Base-by-base conservation (phyloP, 1,140 invertebrate species). In the Trypoxylus dichotomus region DNA sequence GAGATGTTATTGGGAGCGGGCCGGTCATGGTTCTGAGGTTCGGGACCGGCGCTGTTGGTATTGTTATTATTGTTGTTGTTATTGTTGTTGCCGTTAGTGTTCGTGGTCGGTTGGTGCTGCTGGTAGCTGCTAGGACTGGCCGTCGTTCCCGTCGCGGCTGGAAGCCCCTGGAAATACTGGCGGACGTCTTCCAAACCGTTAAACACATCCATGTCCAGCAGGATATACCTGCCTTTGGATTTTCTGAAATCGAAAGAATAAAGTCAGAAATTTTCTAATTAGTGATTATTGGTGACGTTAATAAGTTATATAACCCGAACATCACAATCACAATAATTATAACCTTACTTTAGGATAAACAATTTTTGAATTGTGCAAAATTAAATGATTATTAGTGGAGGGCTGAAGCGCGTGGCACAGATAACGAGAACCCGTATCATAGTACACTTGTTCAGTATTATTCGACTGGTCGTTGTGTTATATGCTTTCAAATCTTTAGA, bases 171-270 rank as follows among this genome's bases (percentile, higher is more conserved):
- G 87, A 93, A 93, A 88, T 92, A 94, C 88, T 93, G 92, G 84
- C 92, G 91, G 86, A 91, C 92, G 87, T 91, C 92, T 90, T 93
- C 92, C 89, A 94, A 88, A 88, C 93, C 91, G 90, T 93, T 93
- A 86, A 92, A 92, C 87, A 91, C 90, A 90, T 93, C 92, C 92
- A 93, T 93, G 87, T 88, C 89, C 88, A 87, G 87, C 87, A 87
- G 86, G 83, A 80, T 76, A 76, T 75, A 83, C 83, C 82, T 83
- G 82, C 82, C 79, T 75, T 75, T 71, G 75, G 76, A 19, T 75
- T 68, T 78, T 77, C 82, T 81, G 76, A 32, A 80, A 82, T 37
- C 77, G 79, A 76, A 77, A 79, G 63, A 77, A n/a, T n/a, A n/a
- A 73, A 76, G 47, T 47, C 1, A 37, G 32, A 8, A 37, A 37